These are phyloP conservation scores for Hirtodrosophila alboralis DNA, from an alignment of 2,888 invertebrate species.

Conservation along the genomic window DNA sequence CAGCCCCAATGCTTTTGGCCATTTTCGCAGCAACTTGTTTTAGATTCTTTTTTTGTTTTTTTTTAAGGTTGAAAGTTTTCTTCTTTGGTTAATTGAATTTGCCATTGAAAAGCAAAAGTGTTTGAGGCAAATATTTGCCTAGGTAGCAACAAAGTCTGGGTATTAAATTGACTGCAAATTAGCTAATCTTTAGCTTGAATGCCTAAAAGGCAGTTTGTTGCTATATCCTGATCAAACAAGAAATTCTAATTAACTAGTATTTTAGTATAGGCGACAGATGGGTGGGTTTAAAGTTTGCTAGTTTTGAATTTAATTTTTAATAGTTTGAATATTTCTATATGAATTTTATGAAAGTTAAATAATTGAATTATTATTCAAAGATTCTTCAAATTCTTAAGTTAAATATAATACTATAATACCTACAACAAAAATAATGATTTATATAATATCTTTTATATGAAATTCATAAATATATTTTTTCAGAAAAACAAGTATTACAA, in stretches of 20 bases:
- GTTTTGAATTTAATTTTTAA: background rate
- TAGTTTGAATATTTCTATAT: no score
- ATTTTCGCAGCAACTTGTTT: conserved; percentile 43
- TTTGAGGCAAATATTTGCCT: conserved; percentile 60
- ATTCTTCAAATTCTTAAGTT: no score
- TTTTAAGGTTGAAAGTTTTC: no score
- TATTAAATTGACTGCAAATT: conserved; percentile 50
- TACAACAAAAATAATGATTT: no score
- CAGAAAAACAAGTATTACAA: no score
- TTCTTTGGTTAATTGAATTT: conserved; percentile 49
- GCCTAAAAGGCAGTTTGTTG: background rate
- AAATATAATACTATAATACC: no score
- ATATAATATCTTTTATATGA: no score
- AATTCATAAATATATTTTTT: no score
- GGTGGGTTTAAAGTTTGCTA: no score
- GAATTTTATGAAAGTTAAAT: no score
- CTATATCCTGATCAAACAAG: background rate
- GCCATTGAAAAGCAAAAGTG: conserved; percentile 49
- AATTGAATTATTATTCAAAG: no score
- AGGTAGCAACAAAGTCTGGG: conserved; percentile 18
- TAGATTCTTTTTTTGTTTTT: conserved; percentile 18
- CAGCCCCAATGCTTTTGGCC: conserved; percentile 24
- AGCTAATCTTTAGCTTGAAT: conserved; percentile 10
- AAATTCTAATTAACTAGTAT: conserved; percentile 22
- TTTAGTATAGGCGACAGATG: background rate